These are phyloP conservation scores for Pelvicachromis taeniatus DNA, from an alignment of 2,113 vertebrate species.

Conservation along the genomic window DNA sequence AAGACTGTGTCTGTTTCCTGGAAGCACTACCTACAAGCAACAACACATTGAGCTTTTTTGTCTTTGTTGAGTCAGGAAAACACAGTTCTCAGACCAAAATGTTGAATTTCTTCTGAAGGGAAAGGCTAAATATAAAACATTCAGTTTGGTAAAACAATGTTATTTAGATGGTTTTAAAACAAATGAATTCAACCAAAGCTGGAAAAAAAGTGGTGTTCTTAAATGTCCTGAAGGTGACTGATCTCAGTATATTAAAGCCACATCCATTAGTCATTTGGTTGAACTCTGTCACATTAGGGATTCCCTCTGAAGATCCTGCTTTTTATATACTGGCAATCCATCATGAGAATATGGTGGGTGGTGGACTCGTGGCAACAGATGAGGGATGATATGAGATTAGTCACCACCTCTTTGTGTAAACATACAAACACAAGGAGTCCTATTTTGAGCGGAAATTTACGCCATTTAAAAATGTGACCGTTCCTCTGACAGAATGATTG, in stretches of 20 bases:
- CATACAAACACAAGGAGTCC: constrained; percentile 29
- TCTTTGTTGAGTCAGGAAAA: not conserved
- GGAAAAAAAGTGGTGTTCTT: not conserved
- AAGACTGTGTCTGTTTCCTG: not conserved
- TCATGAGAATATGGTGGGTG: constrained; percentile 44
- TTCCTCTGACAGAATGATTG: constrained; percentile 41
- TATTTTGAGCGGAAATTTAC: constrained; percentile 26
- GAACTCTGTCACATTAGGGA: constrained; percentile 26
- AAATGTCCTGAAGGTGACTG: not conserved
- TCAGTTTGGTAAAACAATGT: not conserved
- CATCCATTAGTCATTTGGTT: constrained; percentile 16
- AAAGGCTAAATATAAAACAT: not conserved
- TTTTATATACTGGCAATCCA: constrained; percentile 32
- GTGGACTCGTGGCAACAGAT: constrained; percentile 31
- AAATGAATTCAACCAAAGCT: not conserved
- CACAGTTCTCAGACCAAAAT: not conserved
- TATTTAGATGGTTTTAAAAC: not conserved
- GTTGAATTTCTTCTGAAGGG: not conserved
- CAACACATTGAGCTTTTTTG: not conserved
- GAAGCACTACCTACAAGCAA: not conserved
- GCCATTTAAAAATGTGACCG: constrained; percentile 6
- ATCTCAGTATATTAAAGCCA: not conserved
- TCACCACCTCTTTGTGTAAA: constrained; percentile 33
- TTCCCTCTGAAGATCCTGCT: constrained; percentile 20
- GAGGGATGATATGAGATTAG: constrained; percentile 50